Conservation (phyloP, 1,140 invertebrate species). For the Camponotus floridanus region DNA sequence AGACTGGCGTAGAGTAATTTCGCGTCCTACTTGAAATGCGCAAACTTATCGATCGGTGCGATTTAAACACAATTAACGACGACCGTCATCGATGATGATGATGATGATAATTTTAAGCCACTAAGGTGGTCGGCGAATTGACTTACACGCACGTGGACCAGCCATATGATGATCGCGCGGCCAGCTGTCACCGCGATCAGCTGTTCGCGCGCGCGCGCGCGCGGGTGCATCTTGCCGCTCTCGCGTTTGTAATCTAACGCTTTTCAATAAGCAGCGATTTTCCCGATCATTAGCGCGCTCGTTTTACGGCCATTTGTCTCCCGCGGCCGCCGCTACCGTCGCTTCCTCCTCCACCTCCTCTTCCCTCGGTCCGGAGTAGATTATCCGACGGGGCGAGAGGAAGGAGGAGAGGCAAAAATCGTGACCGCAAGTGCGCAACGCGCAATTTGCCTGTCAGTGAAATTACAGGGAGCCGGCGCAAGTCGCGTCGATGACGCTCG, state of each 20-base stretch:
- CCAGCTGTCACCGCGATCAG: slow-evolving; percentile 79
- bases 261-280: slow-evolving; percentile 82
- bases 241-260: slow-evolving; percentile 79
- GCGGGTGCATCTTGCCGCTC: slow-evolving; percentile 32
- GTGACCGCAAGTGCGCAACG: slow-evolving; percentile 32
- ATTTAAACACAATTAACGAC: slow-evolving; percentile 64
- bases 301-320: slow-evolving; percentile 64
- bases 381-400: neutral
- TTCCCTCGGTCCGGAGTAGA: neutral
- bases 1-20: neutral
- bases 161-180: slow-evolving; percentile 64
- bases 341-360: neutral
- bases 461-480: slow-evolving; percentile 48
- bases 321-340: slow-evolving; percentile 10
- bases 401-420: slow-evolving; percentile 33
- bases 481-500: slow-evolving; percentile 50
- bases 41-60: too few species aligned
- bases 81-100: slow-evolving; percentile 38
- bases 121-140: slow-evolving; percentile 72
- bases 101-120: slow-evolving; percentile 75
- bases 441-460: slow-evolving; percentile 60
- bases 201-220: slow-evolving; percentile 75
- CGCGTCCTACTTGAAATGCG: neutral
- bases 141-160: slow-evolving; percentile 28
- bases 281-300: slow-evolving; percentile 79